Base-by-base conservation (phyloP, 2,888 invertebrate genomes). In the Dicranocentrus wangi region DNA sequence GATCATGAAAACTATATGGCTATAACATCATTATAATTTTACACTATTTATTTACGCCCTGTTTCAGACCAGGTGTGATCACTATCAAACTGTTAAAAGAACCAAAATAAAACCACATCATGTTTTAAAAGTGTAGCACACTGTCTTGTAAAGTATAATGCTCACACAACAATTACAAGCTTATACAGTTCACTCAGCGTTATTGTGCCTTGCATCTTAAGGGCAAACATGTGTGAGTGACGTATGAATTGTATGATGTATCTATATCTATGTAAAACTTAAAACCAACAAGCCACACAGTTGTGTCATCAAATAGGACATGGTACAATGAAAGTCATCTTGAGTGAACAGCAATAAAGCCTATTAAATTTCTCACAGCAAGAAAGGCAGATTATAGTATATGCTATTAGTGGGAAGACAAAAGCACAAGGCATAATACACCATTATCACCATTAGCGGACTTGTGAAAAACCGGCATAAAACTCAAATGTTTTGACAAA, bases 11-110 rank as follows among this genome's bases (percentile, higher is more conserved):
- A 60, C 43, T 55, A 32, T 39, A 65, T 39, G 65, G 65, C 39
- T 73, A 55, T 61, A 72, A 72, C 72, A 72, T 42, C 65, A 55
- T 73, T 73, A 73, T 73, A 73, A 65, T 79, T 79, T 79, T 79
- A 72, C 68, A 79, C 79, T 72, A 79, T 68, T 79, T 79, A 79
- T 79, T 79, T 79, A 79, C 72, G 79, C 79, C 65, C 79, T 79
- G 79, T 79, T 79, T 79, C 79, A 72, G 65, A 58, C 66, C 79
- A 72, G 72, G 66, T 79, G 79, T 79, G 79, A 79, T 79, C 47
- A 53, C 25, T 72, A 72, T 79, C 72, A 72, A 68, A 66, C 65
- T 63, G 53, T 53, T 68, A 66, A 66, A 42, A 65, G 42, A 66
- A 53, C 66, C 25, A 66, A 66, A 63, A 63, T 39, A 58, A 23